Evolutionary conservation across 2,888 invertebrate species (phyloP).

Genomic region (Zhuqinia jingwanae): DNA sequence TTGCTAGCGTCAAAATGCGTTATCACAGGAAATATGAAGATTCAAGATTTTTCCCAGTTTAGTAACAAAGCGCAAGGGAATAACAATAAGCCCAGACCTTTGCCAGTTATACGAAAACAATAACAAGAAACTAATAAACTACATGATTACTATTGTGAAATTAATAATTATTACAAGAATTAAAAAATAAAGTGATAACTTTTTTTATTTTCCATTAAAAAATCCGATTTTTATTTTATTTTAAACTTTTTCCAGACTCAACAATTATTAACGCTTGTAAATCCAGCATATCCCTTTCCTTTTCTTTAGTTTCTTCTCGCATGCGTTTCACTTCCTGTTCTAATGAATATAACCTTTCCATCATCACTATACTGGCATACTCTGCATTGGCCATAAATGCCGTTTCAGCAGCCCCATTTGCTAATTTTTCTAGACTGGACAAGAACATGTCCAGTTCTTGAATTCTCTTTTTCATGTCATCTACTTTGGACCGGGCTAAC

Average conservation of each 20-base stretch:
- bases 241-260: constrained; percentile 77
- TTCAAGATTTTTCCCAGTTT: constrained; percentile 52
- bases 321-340: constrained; percentile 67
- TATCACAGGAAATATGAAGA: constrained; percentile 80
- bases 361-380: constrained; percentile 73
- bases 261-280: constrained; percentile 76
- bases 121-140: neutral
- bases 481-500: constrained; percentile 68
- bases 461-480: constrained; percentile 74
- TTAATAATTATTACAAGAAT: too few species aligned
- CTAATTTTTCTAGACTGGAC: constrained; percentile 70
- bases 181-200: too few species aligned
- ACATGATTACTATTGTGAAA: too few species aligned
- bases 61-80: neutral
- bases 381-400: constrained; percentile 76
- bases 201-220: neutral
- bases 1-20: constrained; percentile 85
- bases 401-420: constrained; percentile 73
- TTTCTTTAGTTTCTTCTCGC: constrained; percentile 67
- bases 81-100: constrained; percentile 15
- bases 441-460: constrained; percentile 75
- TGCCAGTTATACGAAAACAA: constrained; percentile 51
- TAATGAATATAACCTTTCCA: constrained; percentile 73
- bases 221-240: constrained; percentile 43
- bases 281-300: constrained; percentile 76